Percentiles rank a stretch among this genome's conserved stretches.
These are phyloP conservation scores for Stomorhina lunata DNA, from an alignment of 2,888 invertebrate species.

Conservation along the genomic window DNA sequence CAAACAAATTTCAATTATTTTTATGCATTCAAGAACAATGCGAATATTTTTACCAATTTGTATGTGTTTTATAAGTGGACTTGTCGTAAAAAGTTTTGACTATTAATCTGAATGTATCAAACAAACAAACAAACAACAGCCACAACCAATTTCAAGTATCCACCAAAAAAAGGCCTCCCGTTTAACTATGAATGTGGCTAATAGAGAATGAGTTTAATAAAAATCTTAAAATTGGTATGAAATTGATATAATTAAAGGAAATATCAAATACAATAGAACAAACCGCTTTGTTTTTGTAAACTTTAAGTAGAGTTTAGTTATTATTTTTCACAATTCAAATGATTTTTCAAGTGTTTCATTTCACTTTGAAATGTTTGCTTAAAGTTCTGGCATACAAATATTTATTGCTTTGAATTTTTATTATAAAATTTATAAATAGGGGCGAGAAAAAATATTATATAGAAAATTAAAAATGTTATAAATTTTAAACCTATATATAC, in stretches of 20 bases:
- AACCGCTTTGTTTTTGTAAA: conserved; percentile 28
- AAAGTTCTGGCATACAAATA: conserved; percentile 17
- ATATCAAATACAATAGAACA: conserved; percentile 54
- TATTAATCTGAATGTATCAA: conserved; percentile 52
- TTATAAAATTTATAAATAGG: background rate
- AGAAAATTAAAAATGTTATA: background rate
- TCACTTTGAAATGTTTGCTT: conserved; percentile 8
- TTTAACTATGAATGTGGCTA: background rate
- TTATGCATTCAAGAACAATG: conserved; percentile 16
- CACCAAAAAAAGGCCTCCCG: background rate
- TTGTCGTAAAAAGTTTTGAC: conserved; percentile 58
- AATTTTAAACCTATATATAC: no score
- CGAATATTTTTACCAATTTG: conserved; percentile 51
- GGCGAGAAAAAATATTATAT: background rate
- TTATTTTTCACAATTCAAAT: conserved; percentile 44
- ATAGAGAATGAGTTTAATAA: conserved; percentile 15
- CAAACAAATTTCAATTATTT: conserved; percentile 50
- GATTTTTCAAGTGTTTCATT: conserved; percentile 30
- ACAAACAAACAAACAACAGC: background rate
- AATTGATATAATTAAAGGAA: conserved; percentile 52
- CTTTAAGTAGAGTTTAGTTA: conserved; percentile 45
- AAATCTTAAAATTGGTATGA: conserved; percentile 10
- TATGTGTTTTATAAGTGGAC: conserved; percentile 54
- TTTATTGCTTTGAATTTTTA: conserved; percentile 16
- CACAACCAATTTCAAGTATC: background rate